Evolutionary conservation across 2,797 vertebrate species (phyloP), one percentile per base, ranked within the genome.

Genomic region (Melanogrammus aeglefinus): DNA sequence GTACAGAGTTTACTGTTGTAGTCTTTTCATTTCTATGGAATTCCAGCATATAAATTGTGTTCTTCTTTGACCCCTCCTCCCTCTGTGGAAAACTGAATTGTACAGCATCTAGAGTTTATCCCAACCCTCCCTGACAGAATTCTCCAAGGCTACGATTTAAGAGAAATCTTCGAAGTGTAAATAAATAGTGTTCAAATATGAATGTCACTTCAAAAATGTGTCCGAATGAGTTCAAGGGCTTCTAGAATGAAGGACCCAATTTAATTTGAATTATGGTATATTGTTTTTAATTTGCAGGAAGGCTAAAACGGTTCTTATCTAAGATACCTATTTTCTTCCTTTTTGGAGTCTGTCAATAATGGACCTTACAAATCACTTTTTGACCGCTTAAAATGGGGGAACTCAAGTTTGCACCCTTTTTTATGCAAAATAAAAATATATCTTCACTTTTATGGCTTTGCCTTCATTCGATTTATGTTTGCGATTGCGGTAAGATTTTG

Each of bases 341-440:
- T 85, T 79, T 89, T 85, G 81, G 89, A 90, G 84, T 93, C 14
- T 92, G 89, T 93, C 90, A 92, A 87, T 91, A 88, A 89, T 91
- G 91, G 90, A 92, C 90, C 90, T 92, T 94, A 91, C 90, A 87
- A 92, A 94, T 93, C 91, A 92, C 92, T 95, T 95, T 95, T 93
- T 94, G 95, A 93, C 94, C 94, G 94, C 93, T 93, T 90, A 90
- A 92, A 92, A 88, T 91, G 94, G 92, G 94, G 93, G 94, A 93
- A 93, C 85, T 95, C 93, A 91, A 94, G 93, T 96, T 96, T 96
- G 95, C 96, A 96, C 94, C 96, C 94, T 95, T 96, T 97, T 96
- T 96, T 96, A 96, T 96, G 96, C 96, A 94, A 94, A 96, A 96
- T 96, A 96, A 97, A 96, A 69, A 95, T 94, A 96, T 94, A 92